Evolutionary conservation across 2,113 vertebrate species (phyloP).

Genomic region (Egretta garzetta): DNA sequence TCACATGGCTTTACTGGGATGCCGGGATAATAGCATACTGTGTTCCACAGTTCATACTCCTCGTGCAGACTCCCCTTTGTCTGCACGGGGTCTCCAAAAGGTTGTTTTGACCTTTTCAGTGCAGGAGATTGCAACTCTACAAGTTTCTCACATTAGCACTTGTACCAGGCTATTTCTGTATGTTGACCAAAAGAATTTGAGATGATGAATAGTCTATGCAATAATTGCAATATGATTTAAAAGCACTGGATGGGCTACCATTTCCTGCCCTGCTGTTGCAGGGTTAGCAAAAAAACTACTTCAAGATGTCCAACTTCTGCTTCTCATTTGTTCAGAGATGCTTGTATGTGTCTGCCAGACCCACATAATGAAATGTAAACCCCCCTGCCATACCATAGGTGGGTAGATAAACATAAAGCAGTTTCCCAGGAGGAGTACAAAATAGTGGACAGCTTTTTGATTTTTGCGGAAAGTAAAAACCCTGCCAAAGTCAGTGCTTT

Average conservation of each 20-base stretch:
- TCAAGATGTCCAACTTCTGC: not conserved
- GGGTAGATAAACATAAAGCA: not conserved
- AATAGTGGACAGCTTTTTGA: not conserved
- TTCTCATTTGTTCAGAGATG: not conserved
- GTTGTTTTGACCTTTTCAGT: not conserved
- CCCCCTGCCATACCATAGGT: fast-evolving
- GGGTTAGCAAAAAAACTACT: not conserved
- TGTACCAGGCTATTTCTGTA: not conserved
- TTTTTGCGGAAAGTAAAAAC: not conserved
- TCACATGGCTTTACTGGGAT: not conserved
- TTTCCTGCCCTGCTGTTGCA: not conserved
- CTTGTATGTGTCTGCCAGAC: not conserved
- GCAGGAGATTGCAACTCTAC: not conserved
- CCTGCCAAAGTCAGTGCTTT: not conserved
- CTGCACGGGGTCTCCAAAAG: not conserved
- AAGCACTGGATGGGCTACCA: not conserved
- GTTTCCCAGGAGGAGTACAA: not conserved
- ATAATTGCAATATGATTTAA: not conserved
- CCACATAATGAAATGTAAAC: not conserved
- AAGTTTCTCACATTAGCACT: not conserved
- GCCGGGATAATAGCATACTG: not conserved
- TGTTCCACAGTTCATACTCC: not conserved
- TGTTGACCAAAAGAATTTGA: not conserved
- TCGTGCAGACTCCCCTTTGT: not conserved
- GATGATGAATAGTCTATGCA: not conserved